phyloP scores from a whole-genome alignment of 2,888 invertebrate genomes.

The Noctua comes region DNA sequence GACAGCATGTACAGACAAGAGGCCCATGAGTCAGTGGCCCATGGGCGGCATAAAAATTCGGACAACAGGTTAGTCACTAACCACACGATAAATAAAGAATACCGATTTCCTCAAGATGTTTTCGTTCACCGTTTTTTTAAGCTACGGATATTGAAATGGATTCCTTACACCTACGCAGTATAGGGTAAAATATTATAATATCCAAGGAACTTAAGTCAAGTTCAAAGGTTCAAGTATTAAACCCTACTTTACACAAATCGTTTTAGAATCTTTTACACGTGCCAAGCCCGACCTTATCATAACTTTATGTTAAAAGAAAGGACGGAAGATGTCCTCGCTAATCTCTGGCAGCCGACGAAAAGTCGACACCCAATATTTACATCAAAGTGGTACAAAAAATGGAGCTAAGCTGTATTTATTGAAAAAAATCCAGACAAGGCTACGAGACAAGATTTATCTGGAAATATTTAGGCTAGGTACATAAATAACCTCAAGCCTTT shows the following conservation, averaged over 20 bases:
- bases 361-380: not conserved
- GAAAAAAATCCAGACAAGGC: constrained; percentile 2
- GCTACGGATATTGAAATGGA: not conserved
- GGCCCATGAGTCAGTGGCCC: no score
- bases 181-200: not conserved
- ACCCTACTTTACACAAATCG: constrained; percentile 22
- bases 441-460: not conserved
- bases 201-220: not conserved
- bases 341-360: constrained; percentile 12
- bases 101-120: no score
- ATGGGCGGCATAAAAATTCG: no score
- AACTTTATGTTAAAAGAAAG: constrained; percentile 9
- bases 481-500: not conserved
- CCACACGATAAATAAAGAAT: no score
- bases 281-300: constrained; percentile 11
- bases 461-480: constrained; percentile 6
- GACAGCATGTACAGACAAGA: no score
- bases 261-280: constrained; percentile 28
- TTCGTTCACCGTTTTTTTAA: not conserved
- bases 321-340: not conserved
- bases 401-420: constrained; percentile 2
- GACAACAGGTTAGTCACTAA: no score
- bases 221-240: not conserved
- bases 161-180: not conserved
- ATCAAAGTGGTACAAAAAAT: constrained; percentile 21